Conservation (phyloP, 2,113 vertebrate genomes). For the Paratilapia polleni region DNA sequence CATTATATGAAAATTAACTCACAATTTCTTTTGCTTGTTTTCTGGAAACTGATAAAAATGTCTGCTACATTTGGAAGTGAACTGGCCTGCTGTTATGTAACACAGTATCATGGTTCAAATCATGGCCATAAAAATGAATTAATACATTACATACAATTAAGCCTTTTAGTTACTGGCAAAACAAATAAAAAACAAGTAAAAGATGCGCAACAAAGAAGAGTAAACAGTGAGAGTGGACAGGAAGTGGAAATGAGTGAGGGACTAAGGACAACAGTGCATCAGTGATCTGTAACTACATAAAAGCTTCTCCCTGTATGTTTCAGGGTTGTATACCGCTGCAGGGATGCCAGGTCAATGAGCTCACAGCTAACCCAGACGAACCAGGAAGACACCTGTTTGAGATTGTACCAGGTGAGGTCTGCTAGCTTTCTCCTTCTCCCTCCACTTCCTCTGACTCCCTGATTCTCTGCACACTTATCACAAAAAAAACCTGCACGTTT, state of each 20-base stretch:
- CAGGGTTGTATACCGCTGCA: conserved; percentile 91
- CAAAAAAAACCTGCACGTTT: background rate
- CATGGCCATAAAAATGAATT: too few relatives aligned
- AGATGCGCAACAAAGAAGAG: background rate
- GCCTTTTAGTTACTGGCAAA: too few relatives aligned
- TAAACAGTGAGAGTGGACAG: background rate
- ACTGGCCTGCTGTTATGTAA: too few relatives aligned
- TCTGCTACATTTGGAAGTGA: too few relatives aligned
- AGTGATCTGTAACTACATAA: background rate
- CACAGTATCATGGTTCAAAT: too few relatives aligned
- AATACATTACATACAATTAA: too few relatives aligned
- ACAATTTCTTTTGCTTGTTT: background rate
- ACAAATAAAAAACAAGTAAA: background rate
- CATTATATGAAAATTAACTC: too few relatives aligned
- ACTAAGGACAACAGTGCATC: rapidly evolving
- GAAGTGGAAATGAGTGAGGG: background rate
- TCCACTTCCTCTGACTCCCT: background rate
- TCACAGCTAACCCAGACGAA: conserved; percentile 87
- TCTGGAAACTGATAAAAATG: background rate
- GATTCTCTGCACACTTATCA: background rate
- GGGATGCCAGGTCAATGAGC: conserved; percentile 87
- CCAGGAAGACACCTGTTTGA: conserved; percentile 90
- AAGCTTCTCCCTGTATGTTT: background rate
- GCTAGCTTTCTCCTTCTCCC: background rate
- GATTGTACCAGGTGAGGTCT: conserved; percentile 86